Evolutionary conservation across 2,113 vertebrate genomes (phyloP).

Genomic region (Microtus oregoni): DNA sequence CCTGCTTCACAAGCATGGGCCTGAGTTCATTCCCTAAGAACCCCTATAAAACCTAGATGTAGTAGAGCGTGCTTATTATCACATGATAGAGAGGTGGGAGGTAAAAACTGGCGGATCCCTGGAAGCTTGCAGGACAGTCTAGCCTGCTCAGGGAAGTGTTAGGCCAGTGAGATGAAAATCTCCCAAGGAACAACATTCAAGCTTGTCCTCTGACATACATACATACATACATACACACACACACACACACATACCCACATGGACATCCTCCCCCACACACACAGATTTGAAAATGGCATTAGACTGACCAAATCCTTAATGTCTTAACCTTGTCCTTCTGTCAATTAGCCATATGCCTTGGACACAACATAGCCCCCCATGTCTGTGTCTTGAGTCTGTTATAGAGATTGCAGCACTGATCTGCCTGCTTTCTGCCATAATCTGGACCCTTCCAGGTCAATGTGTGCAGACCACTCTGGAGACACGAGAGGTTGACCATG

Average conservation of each 20-base stretch:
- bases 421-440: not conserved
- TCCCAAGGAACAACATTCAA: not conserved
- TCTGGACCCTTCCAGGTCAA: accelerated
- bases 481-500: accelerated
- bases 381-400: not conserved
- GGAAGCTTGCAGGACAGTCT: not conserved
- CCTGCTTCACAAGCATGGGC: not conserved
- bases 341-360: accelerated
- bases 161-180: not conserved
- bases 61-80: not conserved
- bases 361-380: no score
- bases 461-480: not conserved
- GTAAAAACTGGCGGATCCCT: not conserved
- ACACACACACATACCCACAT: not conserved
- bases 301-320: accelerated
- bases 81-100: no score
- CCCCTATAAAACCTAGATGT: not conserved
- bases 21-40: no score
- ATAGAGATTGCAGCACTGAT: no score
- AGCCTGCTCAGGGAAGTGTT: no score
- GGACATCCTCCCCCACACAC: not conserved
- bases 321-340: not conserved
- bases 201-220: not conserved
- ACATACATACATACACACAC: no score
- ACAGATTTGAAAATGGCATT: not conserved